Evolutionary conservation across 2,888 invertebrate genomes (phyloP), one percentile per base, ranked within the genome.

Genomic region (Himalopsyche japonica): DNA sequence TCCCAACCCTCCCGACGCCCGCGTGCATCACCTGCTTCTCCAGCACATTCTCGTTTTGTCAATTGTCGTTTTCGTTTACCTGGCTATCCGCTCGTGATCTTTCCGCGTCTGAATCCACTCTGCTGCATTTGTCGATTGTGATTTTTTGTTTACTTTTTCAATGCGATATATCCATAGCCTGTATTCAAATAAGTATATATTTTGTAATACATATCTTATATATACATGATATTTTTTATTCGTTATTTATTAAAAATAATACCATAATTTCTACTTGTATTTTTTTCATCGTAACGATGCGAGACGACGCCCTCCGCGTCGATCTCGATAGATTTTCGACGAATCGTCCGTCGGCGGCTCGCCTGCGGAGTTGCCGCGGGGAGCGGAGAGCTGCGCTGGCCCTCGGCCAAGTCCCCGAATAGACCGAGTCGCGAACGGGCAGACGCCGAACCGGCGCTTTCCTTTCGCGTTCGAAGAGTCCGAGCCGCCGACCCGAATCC

Each of bases 371-470:
- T 2, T 43, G 1, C 15, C 90, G 64, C 48, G 70, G 80, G 90
- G 89, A 81, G 91, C 89, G 57, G 90, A 90, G 70, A 91, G 91
- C 86, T 91, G 91, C 37, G 92, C 91, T 82, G 91, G 89, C 85
- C 90, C 88, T 84, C 90, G 90, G 70, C 70, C 70, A 70, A 70
- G 24, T 70, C 70, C 70, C 70, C 27, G 27, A 70, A 70, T 70
- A 70, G 70, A 70, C 24, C 10, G 10, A 15, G 10, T 27, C 30
- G 30, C 20, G 70, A 90, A 90, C 57, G 92, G 92, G 24, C 88
- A 92, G 86, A 92, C 92, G 34, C 92, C 92, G 20, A 90, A 89
- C 86, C 89, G 89, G 87, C 90, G 91, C 1, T 15, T 27, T 8
- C 10, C 70, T 70, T 70, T 30, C 70, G 70, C 30, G 27, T 30